Conservation (phyloP, 1,140 invertebrate species). For the Drosophila pandora region DNA sequence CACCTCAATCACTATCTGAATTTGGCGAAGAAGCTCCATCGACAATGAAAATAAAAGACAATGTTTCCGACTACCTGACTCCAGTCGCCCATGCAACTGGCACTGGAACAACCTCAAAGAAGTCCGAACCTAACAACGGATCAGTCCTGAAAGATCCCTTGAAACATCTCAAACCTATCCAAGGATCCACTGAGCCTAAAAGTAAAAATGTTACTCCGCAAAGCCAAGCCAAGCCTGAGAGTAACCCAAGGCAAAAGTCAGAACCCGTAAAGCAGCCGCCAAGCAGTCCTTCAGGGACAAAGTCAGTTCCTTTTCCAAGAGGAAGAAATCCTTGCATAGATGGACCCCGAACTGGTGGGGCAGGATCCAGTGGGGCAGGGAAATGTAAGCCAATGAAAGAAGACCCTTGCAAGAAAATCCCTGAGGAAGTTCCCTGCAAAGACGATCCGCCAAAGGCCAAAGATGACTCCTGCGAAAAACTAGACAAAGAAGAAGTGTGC, state of each 20-base stretch:
- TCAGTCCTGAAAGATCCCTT: no score
- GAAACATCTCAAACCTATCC: no score
- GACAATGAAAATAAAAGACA: not conserved
- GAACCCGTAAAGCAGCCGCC: no score
- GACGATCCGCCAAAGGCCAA: not conserved
- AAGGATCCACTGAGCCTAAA: no score
- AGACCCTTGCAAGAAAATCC: not conserved
- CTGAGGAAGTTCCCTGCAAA: no score
- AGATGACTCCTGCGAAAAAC: not conserved
- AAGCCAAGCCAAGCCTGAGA: no score
- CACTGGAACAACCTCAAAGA: no score
- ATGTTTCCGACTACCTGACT: not conserved
- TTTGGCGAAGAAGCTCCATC: not conserved
- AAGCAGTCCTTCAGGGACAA: not conserved
- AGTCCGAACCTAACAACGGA: no score
- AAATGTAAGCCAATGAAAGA: not conserved
- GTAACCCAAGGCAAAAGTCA: no score
- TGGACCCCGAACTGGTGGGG: not conserved
- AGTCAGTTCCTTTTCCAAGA: not conserved
- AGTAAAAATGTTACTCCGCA: no score
- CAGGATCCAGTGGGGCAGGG: not conserved
- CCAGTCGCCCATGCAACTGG: no score
- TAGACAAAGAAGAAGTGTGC: not conserved
- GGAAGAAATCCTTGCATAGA: slow-evolving; percentile 1
- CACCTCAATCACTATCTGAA: not conserved